Base-by-base conservation (phyloP, 2,113 vertebrate species). In the Sander vitreus region DNA sequence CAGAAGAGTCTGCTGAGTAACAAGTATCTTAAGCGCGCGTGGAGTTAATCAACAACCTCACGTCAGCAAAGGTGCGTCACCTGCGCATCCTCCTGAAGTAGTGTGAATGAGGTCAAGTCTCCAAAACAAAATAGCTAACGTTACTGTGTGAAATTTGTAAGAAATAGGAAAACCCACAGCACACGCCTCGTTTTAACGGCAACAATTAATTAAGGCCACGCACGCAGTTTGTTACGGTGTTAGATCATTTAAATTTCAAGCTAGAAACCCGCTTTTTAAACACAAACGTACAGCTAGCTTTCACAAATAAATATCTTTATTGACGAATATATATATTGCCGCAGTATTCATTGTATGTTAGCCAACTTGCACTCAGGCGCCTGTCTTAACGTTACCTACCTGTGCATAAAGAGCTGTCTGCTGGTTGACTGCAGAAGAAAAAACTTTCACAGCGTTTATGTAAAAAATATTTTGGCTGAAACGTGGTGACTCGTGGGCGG, bases 21-120 rank as follows among this genome's bases (percentile, higher is more conserved):
- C 86, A 90, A 78, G 85, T 80, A 84, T 51, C 71, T 39, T n/a
- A 30, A 73, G 89, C 54, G 85, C 78, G 83, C 76, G 76, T 84
- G 87, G 88, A 83, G 84, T 91, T 92, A 90, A 93, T 90, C 59
- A 93, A 87, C 76, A 81, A 76, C 57, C 78, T 83, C 86, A 93
- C 94, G 92, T 94, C 84, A 92, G 88, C 85, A 91, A 80, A 94
- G 89, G 93, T 95, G 91, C 92, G 93, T 94, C 94, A 94, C 92
- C 92, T 94, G 93, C 85, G 86, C 84, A 78, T 84, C 81, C 83
- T 87, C 78, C 80, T 87, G 57, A 80, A 87, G 71, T 75, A 47
- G 84, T 65, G 80, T 72, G 87, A 89, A 88, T 55, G 78, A 89
- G 90, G 84, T 88, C 85, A 90, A 87, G 70, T 43, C 76, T 19